Evolutionary conservation across 2,888 invertebrate species (phyloP), one percentile per base, ranked within the genome.

Genomic region (Pogonocherus hispidulus): DNA sequence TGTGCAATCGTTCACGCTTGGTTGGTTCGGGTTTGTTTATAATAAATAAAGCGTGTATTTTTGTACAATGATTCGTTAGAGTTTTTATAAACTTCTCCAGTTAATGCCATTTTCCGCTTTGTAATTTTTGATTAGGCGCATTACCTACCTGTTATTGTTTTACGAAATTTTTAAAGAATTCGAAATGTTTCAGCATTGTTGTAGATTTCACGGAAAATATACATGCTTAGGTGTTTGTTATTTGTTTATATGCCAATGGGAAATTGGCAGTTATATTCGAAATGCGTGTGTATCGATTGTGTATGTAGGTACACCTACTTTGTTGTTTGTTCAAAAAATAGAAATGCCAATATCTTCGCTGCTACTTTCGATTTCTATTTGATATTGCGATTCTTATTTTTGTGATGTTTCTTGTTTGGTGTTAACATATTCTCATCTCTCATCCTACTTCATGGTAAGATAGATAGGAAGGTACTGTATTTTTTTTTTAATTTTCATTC

Each of bases 1-100:
- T 51, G 49, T 59, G 47, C 47, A 59, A 59, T 46, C 59, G 59
- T 47, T 59, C 14, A 46, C 59, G 59, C 59, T 59, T 20, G 16
- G 47, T 27, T 27, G 32, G n/a, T 14, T 23, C 23, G 23, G 19
- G 41, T 22, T 18, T 59, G 59, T 59, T 59, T 47, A 19, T 59
- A 47, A 18, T 47, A 47, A 59, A 59, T 47, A 59, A 47, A 59
- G 32, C 59, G 27, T 47, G 18, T 47, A 35, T 47, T 59, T 47
- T 46, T 46, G 27, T 46, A 57, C 57, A 46, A 46, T 47, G 59
- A 47, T 32, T 47, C 23, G 59, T 47, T 47, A 35, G 14, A 16
- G 22, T 47, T 59, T 59, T 46, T 18, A 23, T 23, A 22, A 44
- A 57, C 44, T 22, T 57, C 44, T 57, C 44, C 27, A 47, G 47